Evolutionary conservation across 2,113 vertebrate species (phyloP).

Genomic region (Corythoichthys haematopterus): DNA sequence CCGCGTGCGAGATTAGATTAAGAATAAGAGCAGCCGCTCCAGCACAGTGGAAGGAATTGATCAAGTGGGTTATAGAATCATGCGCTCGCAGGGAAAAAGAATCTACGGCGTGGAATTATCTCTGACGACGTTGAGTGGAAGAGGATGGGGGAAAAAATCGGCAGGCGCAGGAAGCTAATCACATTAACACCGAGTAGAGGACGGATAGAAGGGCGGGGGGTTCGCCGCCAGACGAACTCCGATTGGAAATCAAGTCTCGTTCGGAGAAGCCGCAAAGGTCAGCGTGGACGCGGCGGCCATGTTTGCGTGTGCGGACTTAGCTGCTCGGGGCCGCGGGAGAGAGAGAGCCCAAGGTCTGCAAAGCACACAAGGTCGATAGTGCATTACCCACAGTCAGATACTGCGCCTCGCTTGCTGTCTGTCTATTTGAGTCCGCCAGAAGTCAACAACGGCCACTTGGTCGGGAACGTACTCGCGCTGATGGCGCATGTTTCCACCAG

Average conservation of each 20-base stretch:
- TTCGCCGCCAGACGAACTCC: slow-evolving; percentile 52
- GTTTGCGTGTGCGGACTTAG: slow-evolving; percentile 42
- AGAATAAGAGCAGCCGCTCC: slow-evolving; percentile 14
- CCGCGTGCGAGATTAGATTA: slow-evolving; percentile 44
- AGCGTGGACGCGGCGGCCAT: slow-evolving; percentile 40
- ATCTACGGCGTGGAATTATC: slow-evolving; percentile 12
- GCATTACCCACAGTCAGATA: slow-evolving; percentile 50
- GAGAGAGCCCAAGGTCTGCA: slow-evolving; percentile 60
- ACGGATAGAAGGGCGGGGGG: slow-evolving; percentile 27
- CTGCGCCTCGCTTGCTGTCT: background rate
- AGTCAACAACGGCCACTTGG: slow-evolving; percentile 21
- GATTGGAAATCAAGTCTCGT: slow-evolving; percentile 68
- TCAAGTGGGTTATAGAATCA: slow-evolving; percentile 44
- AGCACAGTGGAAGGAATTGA: slow-evolving; percentile 20
- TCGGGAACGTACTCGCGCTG: slow-evolving; percentile 14
- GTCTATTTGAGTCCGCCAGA: slow-evolving; percentile 32
- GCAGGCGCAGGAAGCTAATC: slow-evolving; percentile 56
- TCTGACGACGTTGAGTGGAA: slow-evolving; percentile 6
- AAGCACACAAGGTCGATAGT: slow-evolving; percentile 64
- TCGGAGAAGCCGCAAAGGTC: slow-evolving; percentile 59
- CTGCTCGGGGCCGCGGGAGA: slow-evolving; percentile 56
- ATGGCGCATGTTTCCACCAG: background rate
- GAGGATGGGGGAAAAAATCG: slow-evolving; percentile 18
- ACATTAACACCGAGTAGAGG: slow-evolving; percentile 59
- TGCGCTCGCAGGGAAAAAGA: slow-evolving; percentile 22